These are phyloP conservation scores for Ambastaia sidthimunki DNA, from an alignment of 2,797 vertebrate genomes.

Conservation along the genomic window DNA sequence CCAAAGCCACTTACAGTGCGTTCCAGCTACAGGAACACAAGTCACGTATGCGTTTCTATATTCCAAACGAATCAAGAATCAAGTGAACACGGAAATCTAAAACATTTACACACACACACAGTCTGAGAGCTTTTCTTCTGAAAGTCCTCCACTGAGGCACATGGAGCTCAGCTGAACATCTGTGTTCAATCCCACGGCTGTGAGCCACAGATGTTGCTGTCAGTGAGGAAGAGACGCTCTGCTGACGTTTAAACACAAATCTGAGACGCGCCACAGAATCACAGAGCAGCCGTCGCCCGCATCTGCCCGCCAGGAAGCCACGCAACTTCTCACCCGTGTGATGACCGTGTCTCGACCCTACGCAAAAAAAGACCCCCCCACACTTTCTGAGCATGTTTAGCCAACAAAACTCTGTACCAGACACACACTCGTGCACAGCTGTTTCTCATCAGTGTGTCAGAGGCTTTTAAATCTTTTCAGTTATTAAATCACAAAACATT, in stretches of 20 bases:
- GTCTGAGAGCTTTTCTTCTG: conserved; percentile 40
- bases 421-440: neutral
- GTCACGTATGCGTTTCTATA: neutral
- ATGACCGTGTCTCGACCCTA: neutral
- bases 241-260: conserved; percentile 33
- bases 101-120: neutral
- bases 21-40: neutral
- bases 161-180: conserved; percentile 31
- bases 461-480: neutral
- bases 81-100: neutral
- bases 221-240: conserved; percentile 2
- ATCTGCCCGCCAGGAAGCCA: conserved; percentile 4
- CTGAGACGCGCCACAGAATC: conserved; percentile 19
- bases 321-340: neutral
- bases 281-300: conserved; percentile 29
- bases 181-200: conserved; percentile 48
- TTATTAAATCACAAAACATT: neutral
- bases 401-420: conserved; percentile 4
- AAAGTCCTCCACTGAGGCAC: conserved; percentile 30
- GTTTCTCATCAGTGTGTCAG: neutral
- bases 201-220: conserved; percentile 48
- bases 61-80: neutral
- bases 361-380: neutral
- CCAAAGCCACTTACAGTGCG: too few relatives aligned
- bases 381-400: neutral